These are phyloP conservation scores for Lordiphosa andalusiaca DNA, from an alignment of 2,888 invertebrate species.

Conservation along the genomic window DNA sequence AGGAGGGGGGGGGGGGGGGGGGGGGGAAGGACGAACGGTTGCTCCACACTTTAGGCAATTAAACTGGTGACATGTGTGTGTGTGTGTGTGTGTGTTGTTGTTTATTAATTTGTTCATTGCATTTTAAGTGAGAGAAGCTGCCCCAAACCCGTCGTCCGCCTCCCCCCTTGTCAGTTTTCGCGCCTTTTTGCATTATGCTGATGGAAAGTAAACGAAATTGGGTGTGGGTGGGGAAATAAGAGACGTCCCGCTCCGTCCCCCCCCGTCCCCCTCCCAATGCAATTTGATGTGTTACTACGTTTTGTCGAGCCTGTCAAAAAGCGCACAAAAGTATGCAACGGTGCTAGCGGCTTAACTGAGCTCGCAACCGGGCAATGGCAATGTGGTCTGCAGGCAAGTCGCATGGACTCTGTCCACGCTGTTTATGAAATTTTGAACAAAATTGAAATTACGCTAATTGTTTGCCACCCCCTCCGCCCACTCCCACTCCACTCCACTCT, in stretches of 20 bases:
- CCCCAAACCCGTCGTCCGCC: background rate
- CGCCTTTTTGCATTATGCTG: constrained; percentile 32
- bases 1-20: too few species aligned
- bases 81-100: constrained; percentile 19
- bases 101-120: constrained; percentile 44
- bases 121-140: constrained; percentile 34
- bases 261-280: too few species aligned
- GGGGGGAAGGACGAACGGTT: background rate
- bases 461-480: constrained; percentile 45
- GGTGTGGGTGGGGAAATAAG: constrained; percentile 8
- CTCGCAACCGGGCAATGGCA: constrained; percentile 5
- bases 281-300: constrained; percentile 29
- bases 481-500: background rate
- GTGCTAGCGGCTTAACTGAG: constrained; percentile 37
- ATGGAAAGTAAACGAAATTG: constrained; percentile 36
- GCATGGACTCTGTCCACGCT: constrained; percentile 14
- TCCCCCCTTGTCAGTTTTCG: background rate
- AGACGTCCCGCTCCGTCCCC: too few species aligned
- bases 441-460: constrained; percentile 80
- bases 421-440: constrained; percentile 78
- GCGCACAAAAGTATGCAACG: constrained; percentile 53
- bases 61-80: constrained; percentile 32
- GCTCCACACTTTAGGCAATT: constrained; percentile 36
- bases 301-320: constrained; percentile 48
- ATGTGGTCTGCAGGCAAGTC: too few species aligned